phyloP scores from a whole-genome alignment of 2,888 invertebrate species.

The Mythimna pallens region DNA sequence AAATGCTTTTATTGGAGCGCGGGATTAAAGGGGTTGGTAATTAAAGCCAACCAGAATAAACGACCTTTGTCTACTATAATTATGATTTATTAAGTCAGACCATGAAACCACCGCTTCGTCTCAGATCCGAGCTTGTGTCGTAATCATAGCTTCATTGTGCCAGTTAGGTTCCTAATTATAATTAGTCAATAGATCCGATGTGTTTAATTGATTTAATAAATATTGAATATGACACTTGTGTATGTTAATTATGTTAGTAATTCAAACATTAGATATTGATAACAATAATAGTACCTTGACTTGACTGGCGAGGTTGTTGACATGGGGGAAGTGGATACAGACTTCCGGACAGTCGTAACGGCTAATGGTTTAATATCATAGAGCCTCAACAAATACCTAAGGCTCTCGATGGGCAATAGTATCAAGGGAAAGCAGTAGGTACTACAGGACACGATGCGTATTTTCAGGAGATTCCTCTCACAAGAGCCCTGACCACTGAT shows the following conservation, averaged over 20 bases:
- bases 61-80: slow-evolving; percentile 84
- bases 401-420: too few species aligned
- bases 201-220: slow-evolving; percentile 37
- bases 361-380: too few species aligned
- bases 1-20: slow-evolving; percentile 83
- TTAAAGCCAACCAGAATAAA: slow-evolving; percentile 84
- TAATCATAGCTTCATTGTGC: slow-evolving; percentile 21
- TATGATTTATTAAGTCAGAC: slow-evolving; percentile 84
- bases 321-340: too few species aligned
- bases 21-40: slow-evolving; percentile 83
- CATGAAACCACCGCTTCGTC: slow-evolving; percentile 58
- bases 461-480: too few species aligned
- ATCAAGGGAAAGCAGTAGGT: too few species aligned
- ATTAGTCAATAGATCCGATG: slow-evolving; percentile 21
- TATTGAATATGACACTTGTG: slow-evolving; percentile 32
- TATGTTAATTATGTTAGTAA: slow-evolving; percentile 23
- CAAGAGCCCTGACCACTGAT: too few species aligned
- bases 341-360: too few species aligned
- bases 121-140: slow-evolving; percentile 27
- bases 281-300: too few species aligned
- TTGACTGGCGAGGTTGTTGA: too few species aligned
- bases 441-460: too few species aligned
- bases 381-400: too few species aligned
- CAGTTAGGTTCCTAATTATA: slow-evolving; percentile 37
- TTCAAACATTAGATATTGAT: slow-evolving; percentile 5